A percentile compares a stretch with the other conserved stretches of the same genome.
Conservation (phyloP, 2,797 vertebrate species). For the Chelidonichthys spinosus region DNA sequence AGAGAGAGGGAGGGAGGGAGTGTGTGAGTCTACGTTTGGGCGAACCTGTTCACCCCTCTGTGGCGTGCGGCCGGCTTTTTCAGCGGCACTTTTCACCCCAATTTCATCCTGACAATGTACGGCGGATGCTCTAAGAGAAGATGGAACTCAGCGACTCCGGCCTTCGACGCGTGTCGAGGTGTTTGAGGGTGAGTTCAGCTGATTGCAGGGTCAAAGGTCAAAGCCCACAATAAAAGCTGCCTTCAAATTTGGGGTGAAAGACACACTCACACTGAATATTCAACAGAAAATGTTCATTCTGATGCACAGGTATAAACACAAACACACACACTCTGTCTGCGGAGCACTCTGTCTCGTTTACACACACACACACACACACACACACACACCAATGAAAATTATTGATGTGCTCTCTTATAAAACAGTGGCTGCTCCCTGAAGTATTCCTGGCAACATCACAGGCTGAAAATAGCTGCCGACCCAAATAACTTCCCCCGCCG, state of each 20-base stretch:
- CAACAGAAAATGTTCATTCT: slow-evolving; percentile 26
- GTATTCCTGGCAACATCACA: slow-evolving; percentile 86
- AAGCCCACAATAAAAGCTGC: slow-evolving; percentile 15
- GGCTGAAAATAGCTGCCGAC: slow-evolving; percentile 86
- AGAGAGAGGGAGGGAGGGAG: slow-evolving; percentile 12
- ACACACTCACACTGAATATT: slow-evolving; percentile 35
- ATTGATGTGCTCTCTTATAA: slow-evolving; percentile 86
- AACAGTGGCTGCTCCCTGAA: slow-evolving; percentile 83
- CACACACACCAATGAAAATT: slow-evolving; percentile 76
- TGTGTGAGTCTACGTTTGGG: slow-evolving; percentile 43
- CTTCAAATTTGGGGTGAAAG: slow-evolving; percentile 3
- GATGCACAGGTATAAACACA: slow-evolving; percentile 32
- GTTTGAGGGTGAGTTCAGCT: slow-evolving; percentile 16
- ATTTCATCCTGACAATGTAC: slow-evolving; percentile 71
- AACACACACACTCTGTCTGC: slow-evolving; percentile 64
- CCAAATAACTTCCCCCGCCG: slow-evolving; percentile 84
- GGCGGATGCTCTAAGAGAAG: slow-evolving; percentile 30
- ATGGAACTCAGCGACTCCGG: slow-evolving; percentile 64
- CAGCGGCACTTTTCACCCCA: slow-evolving; percentile 73
- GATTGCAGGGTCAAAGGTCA: slow-evolving; percentile 32
- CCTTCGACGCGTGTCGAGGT: slow-evolving; percentile 17
- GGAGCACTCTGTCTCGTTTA: slow-evolving; percentile 35
- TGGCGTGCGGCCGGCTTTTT: slow-evolving; percentile 54
- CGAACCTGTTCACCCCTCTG: slow-evolving; percentile 74
- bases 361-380: slow-evolving; percentile 42